A percentile compares a stretch with the other conserved stretches of the same genome.
phyloP scores from a whole-genome alignment of 1,140 invertebrate species.

The Drosophila subobscura region DNA sequence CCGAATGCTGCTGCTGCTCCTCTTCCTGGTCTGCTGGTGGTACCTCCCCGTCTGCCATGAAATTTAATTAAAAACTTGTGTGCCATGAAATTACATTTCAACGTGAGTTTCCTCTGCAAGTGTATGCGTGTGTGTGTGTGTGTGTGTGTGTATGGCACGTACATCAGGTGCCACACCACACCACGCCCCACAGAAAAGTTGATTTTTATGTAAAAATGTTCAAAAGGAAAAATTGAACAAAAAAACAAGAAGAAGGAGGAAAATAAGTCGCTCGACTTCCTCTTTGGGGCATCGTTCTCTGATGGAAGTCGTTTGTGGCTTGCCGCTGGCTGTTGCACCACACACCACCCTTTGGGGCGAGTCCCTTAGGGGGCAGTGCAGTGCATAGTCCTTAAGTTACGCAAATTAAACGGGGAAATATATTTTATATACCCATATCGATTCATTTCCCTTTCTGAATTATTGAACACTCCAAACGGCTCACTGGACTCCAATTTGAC shows the following conservation, averaged over 20 bases:
- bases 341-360: background rate
- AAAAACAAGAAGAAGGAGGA: slow-evolving; percentile 5
- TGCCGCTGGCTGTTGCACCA: slow-evolving; percentile 15
- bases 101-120: slow-evolving; percentile 60
- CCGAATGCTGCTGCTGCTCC: slow-evolving; percentile 28
- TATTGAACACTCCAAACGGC: slow-evolving; percentile 22
- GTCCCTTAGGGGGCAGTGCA: no score
- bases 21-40: slow-evolving; percentile 2
- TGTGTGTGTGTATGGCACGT: slow-evolving; percentile 3
- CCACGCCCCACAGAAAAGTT: slow-evolving; percentile 46
- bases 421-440: slow-evolving; percentile 34
- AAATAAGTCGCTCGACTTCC: slow-evolving; percentile 56
- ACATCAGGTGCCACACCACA: slow-evolving; percentile 38
- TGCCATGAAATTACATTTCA: slow-evolving; percentile 82
- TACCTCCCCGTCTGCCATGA: slow-evolving; percentile 65
- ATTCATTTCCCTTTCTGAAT: slow-evolving; percentile 24
- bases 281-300: slow-evolving; percentile 44
- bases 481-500: slow-evolving; percentile 25
- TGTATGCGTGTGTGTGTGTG: slow-evolving; percentile 24
- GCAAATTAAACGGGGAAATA: slow-evolving; percentile 48
- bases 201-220: slow-evolving; percentile 63
- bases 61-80: slow-evolving; percentile 83
- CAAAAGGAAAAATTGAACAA: slow-evolving; percentile 32
- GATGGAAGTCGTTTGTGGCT: slow-evolving; percentile 40
- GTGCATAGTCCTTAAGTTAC: slow-evolving; percentile 24